phyloP scores from a whole-genome alignment of 2,113 vertebrate genomes.

The Chionis minor region DNA sequence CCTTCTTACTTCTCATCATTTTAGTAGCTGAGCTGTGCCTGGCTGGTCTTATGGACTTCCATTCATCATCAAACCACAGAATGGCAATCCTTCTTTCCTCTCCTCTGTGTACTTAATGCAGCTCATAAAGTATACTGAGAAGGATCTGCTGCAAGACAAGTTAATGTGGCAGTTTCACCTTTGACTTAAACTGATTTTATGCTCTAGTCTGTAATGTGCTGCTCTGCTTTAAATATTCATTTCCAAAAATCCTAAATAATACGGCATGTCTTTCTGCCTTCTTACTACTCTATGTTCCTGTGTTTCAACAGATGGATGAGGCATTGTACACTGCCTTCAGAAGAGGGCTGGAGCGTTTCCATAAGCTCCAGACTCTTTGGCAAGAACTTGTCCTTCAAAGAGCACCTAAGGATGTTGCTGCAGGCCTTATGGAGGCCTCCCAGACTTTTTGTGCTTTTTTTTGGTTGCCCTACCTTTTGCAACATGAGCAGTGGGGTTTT shows the following conservation, averaged over 20 bases:
- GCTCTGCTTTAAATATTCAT: background rate
- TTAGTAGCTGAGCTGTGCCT: background rate
- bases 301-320: background rate
- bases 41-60: background rate
- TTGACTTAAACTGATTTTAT: background rate
- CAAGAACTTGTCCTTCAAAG: background rate
- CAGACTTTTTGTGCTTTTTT: background rate
- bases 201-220: background rate
- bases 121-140: background rate
- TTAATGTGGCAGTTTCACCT: background rate
- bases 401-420: background rate
- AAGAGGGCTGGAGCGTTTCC: background rate
- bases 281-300: background rate
- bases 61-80: background rate
- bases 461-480: background rate
- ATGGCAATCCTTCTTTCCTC: background rate
- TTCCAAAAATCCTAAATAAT: background rate
- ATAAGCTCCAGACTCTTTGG: background rate
- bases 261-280: background rate
- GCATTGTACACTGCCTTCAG: accelerated
- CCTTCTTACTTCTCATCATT: background rate
- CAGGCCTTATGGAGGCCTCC: background rate
- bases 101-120: background rate
- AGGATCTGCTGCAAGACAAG: background rate
- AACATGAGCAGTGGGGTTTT: accelerated